Evolutionary conservation across 1,140 invertebrate species (phyloP).

Genomic region (Magallana ariakensis): DNA sequence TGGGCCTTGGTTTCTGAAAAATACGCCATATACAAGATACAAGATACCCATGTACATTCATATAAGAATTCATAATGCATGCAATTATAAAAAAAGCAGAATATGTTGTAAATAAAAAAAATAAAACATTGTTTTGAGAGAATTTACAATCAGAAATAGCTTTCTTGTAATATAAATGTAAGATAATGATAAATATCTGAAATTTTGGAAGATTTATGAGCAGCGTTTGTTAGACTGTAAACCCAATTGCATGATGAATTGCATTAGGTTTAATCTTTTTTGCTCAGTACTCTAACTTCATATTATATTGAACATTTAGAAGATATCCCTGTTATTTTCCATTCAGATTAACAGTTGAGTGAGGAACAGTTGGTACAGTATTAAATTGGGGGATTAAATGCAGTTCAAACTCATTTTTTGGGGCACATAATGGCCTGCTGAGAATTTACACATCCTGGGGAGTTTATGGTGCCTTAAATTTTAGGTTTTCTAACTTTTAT

Average conservation of each 20-base stretch:
- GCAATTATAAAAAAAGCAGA: too few species aligned
- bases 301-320: not conserved
- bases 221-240: too few species aligned
- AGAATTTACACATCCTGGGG: slow-evolving; percentile 2
- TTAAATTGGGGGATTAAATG: not conserved
- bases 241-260: not conserved
- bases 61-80: too few species aligned
- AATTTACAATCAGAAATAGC: too few species aligned
- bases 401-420: not conserved
- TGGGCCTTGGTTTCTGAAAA: too few species aligned
- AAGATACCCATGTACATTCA: too few species aligned
- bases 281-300: not conserved
- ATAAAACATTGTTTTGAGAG: too few species aligned
- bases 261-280: not conserved
- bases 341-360: not conserved
- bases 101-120: too few species aligned
- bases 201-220: too few species aligned
- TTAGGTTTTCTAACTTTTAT: not conserved
- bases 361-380: not conserved
- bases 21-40: too few species aligned
- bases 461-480: not conserved
- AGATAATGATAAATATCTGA: too few species aligned
- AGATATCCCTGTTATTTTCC: slow-evolving; percentile 10
- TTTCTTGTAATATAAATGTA: too few species aligned
- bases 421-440: slow-evolving; percentile 14